Evolutionary conservation across 2,797 vertebrate species (phyloP).

Genomic region (Coreius guichenoti): DNA sequence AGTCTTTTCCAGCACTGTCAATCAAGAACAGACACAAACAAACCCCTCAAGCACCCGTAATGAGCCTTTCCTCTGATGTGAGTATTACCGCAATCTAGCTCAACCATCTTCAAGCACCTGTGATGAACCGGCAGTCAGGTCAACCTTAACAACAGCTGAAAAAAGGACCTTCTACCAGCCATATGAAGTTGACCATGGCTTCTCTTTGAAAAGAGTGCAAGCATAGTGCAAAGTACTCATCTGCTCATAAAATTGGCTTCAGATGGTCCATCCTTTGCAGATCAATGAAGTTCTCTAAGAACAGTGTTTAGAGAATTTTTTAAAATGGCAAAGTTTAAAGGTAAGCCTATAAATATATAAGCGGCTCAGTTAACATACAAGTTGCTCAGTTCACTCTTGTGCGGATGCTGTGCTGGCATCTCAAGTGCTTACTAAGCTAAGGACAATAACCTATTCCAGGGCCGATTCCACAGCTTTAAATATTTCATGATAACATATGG

Average conservation of each 20-base stretch:
- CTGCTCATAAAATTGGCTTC: constrained; percentile 82
- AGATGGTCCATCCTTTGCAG: constrained; percentile 70
- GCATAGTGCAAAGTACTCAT: neutral
- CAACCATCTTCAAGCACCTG: constrained; percentile 49
- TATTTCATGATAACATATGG: constrained; percentile 31
- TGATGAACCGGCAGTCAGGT: constrained; percentile 10
- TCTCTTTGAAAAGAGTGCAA: constrained; percentile 13
- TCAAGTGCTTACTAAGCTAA: constrained; percentile 1
- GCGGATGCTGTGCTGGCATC: constrained; percentile 22
- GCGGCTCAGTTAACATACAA: constrained; percentile 15
- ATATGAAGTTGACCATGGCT: constrained; percentile 27
- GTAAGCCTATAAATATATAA: constrained; percentile 41
- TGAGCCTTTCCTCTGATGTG: constrained; percentile 65
- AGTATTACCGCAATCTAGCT: constrained; percentile 43
- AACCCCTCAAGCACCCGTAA: constrained; percentile 61
- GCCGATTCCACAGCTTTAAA: constrained; percentile 27
- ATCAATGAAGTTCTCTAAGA: constrained; percentile 74
- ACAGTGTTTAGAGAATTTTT: constrained; percentile 65
- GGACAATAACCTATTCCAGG: neutral
- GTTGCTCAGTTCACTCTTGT: constrained; percentile 22
- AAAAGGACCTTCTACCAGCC: constrained; percentile 16
- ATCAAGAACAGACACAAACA: constrained; percentile 24
- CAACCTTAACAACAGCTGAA: constrained; percentile 14
- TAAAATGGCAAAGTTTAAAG: constrained; percentile 38
- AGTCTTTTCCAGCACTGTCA: constrained; percentile 8